Percentiles rank a stretch among this genome's conserved stretches.
These are phyloP conservation scores for Carollia perspicillata DNA, from an alignment of 2,113 vertebrate species.

Conservation along the genomic window DNA sequence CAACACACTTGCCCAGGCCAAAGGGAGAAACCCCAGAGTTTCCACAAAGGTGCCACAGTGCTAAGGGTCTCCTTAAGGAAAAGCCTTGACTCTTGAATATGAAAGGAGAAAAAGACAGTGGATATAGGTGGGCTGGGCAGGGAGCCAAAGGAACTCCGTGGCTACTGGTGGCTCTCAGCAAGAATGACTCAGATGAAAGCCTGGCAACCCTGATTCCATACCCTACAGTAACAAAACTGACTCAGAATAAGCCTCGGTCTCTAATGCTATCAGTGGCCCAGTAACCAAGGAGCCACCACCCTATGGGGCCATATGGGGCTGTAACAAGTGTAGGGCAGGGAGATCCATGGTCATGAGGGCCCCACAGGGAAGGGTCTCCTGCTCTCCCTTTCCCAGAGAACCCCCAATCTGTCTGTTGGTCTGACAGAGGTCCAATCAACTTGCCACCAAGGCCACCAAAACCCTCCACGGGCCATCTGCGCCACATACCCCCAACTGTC, in stretches of 20 bases:
- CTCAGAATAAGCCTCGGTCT: not conserved
- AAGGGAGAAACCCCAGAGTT: not conserved
- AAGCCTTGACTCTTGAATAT: not conserved
- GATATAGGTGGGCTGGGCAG: not conserved
- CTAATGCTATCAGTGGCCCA: not conserved
- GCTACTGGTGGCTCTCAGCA: not conserved
- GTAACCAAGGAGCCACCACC: not conserved
- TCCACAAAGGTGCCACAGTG: not conserved
- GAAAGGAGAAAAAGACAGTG: not conserved
- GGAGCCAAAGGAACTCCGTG: not conserved
- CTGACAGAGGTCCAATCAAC: not conserved
- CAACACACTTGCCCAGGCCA: not conserved
- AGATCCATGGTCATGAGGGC: not conserved
- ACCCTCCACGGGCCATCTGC: not conserved
- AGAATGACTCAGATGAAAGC: not conserved
- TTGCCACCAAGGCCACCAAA: not conserved
- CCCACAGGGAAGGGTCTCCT: not conserved
- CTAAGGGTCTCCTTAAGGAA: not conserved
- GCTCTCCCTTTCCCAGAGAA: not conserved
- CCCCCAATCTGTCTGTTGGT: not conserved
- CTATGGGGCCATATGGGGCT: not conserved
- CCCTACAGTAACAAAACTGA: not conserved
- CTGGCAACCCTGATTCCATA: not conserved
- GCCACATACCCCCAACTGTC: not conserved
- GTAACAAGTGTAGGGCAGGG: not conserved